Conservation (phyloP, 37 sponge, comb jelly and placozoan genomes). For the Axinella damicornis region DNA sequence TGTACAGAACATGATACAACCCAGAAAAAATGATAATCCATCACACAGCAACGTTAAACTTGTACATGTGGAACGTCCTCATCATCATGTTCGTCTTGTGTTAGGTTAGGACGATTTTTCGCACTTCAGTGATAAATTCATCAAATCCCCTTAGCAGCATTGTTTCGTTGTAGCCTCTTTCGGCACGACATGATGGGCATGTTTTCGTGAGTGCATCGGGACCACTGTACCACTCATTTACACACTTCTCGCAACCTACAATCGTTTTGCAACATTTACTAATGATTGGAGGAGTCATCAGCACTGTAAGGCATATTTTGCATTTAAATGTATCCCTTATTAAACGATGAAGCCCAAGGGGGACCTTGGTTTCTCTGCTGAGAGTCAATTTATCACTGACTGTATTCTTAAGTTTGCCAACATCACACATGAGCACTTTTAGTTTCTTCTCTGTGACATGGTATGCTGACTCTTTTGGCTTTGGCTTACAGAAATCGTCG, state of each 20-base stretch:
- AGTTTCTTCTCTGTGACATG: no score
- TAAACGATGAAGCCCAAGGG: constrained; percentile 12
- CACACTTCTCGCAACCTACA: constrained; percentile 54
- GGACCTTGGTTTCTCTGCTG: constrained; percentile 16
- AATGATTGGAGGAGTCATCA: constrained; percentile 36
- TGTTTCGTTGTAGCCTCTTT: constrained; percentile 50
- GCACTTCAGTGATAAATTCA: constrained; percentile 5
- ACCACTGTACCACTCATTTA: constrained; percentile 55
- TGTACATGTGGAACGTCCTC: background rate
- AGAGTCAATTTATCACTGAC: background rate
- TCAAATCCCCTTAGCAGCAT: constrained; percentile 24
- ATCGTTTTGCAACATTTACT: constrained; percentile 62
- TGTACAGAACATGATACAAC: background rate
- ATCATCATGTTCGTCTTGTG: background rate
- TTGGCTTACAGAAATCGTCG: no score
- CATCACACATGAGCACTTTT: no score
- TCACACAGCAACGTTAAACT: background rate
- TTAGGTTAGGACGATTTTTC: background rate
- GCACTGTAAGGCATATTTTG: constrained; percentile 24
- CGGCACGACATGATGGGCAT: constrained; percentile 54
- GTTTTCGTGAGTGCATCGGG: constrained; percentile 47
- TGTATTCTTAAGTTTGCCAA: background rate
- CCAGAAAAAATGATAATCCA: no score
- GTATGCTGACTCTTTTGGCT: no score
- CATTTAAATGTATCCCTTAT: constrained; percentile 41